Base-by-base conservation (phyloP, 2,797 vertebrate genomes). In the Danio aesculapii region DNA sequence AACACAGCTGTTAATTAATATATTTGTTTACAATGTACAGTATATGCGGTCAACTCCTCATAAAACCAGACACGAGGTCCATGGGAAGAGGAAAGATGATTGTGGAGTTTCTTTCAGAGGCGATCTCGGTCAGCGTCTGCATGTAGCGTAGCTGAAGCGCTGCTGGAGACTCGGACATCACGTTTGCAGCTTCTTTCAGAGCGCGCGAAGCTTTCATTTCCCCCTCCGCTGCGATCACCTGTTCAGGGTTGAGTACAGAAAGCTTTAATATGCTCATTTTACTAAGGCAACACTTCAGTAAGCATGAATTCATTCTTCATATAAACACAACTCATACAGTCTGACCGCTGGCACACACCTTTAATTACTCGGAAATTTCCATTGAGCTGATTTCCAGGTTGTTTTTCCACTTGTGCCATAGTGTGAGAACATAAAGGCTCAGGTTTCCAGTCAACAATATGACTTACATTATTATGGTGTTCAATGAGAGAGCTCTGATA, bases 61-160 rank as follows among this genome's bases (percentile, higher is more conserved):
- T 8, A 19, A 88, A 16, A 16, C 9, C 8, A 86, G 90, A 8
- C 4, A 93, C 83, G 1, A 95, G 59, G 53, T 93, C 92, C 17
- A 91, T 76, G 13, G 93, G 95, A 68, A 96, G 63, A 66, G 93
- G 90, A 80, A 94, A 93, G 75, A 95, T 85, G 9, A 93, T 90
- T 9, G 94, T 93, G 57, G 94, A 95, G 72, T 94, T 93, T 50
- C 86, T 88, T 69, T 92, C 88, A 0, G 90, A 88, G 73, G 92
- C 90, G 2, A 93, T 80, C 0, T 93, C 91, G 44, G 90, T 85
- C 59, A 96, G 69, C 0, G 91, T 92, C 86, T 95, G 94, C 53
- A 97, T 90, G 88, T 95, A 96, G 5, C 88, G 87, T 11, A 96
- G 91, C 10, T 95, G 95, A 13, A 96, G 89, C 1, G 89, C 93